These are phyloP conservation scores for Tupaia chinensis DNA, from an alignment of 2,113 vertebrate genomes.

Conservation along the genomic window DNA sequence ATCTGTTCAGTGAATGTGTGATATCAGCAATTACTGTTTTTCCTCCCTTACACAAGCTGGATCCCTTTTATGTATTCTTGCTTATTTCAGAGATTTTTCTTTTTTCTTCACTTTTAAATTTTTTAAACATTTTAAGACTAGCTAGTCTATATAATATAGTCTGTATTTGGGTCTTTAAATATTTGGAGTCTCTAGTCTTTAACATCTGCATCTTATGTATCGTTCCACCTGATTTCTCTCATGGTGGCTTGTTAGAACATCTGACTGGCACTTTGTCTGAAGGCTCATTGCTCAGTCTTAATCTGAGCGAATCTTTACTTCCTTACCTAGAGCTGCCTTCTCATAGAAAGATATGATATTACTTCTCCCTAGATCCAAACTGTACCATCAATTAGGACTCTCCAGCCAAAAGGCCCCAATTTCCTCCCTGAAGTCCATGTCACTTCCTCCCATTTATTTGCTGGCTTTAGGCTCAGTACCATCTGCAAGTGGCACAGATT, in stretches of 20 bases:
- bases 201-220: not conserved
- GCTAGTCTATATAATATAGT: not conserved
- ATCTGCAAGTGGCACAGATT: not conserved
- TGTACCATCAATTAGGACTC: not conserved
- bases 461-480: not conserved
- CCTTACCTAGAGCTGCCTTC: not conserved
- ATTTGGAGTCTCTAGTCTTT: not conserved
- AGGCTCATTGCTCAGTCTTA: not conserved
- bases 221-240: not conserved
- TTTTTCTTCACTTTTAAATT: not conserved
- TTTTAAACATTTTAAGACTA: not conserved
- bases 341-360: not conserved
- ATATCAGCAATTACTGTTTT: not conserved
- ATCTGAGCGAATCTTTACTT: not conserved
- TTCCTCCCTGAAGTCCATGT: not conserved
- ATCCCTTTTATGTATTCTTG: not conserved
- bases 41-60: not conserved
- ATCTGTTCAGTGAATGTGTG: not conserved
- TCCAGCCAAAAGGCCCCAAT: not conserved
- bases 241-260: not conserved
- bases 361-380: not conserved
- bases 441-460: not conserved
- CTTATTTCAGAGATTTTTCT: not conserved
- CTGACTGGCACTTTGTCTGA: not conserved
- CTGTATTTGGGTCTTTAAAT: not conserved